phyloP scores from a whole-genome alignment of 2,888 invertebrate genomes.

The Morpho helenor region DNA sequence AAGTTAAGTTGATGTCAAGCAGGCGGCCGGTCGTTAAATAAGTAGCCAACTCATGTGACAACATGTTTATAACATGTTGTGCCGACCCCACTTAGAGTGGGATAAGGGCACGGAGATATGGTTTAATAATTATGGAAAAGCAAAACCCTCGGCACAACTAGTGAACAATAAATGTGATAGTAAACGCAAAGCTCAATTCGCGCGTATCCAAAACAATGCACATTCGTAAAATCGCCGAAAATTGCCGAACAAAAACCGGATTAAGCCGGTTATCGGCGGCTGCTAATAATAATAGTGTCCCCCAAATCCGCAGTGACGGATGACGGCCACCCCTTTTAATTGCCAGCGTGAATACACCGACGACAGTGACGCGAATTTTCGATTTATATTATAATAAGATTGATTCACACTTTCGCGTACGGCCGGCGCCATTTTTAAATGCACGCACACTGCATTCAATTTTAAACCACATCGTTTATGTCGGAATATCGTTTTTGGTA shows the following conservation, averaged over 20 bases:
- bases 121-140: too few species aligned
- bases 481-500: too few species aligned
- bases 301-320: conserved; percentile 68
- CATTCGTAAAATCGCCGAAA: conserved; percentile 34
- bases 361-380: conserved; percentile 65
- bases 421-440: not conserved
- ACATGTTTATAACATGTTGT: too few species aligned
- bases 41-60: too few species aligned
- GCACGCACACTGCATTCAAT: not conserved
- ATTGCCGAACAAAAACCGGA: conserved; percentile 59
- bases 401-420: conserved; percentile 27
- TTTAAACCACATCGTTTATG: not conserved
- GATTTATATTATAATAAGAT: conserved; percentile 77
- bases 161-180: too few species aligned
- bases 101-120: too few species aligned
- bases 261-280: conserved; percentile 65
- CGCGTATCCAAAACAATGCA: conserved; percentile 26
- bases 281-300: conserved; percentile 72
- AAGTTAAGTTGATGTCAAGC: too few species aligned
- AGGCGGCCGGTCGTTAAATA: too few species aligned
- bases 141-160: too few species aligned
- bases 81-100: too few species aligned
- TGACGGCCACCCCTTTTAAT: conserved; percentile 76
- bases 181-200: conserved; percentile 13
- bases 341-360: conserved; percentile 59